Conservation (phyloP, 2,888 invertebrate species). For the Apamea anceps region DNA sequence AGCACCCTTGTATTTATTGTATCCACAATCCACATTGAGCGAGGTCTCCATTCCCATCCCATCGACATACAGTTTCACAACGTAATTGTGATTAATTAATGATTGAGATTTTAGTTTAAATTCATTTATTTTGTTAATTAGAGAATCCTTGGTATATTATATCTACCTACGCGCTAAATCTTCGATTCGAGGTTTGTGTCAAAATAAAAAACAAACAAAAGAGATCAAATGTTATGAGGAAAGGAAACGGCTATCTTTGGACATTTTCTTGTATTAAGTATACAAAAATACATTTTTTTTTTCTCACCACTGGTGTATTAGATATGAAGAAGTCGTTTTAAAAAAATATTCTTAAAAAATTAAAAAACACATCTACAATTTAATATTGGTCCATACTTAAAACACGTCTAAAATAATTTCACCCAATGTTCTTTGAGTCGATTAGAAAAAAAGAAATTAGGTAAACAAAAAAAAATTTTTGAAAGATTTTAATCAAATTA, state of each 20-base stretch:
- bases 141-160: neutral
- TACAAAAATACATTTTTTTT: neutral
- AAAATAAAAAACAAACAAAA: neutral
- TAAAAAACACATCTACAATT: neutral
- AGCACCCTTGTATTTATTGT: constrained; percentile 7
- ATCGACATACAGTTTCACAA: constrained; percentile 17
- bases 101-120: constrained; percentile 3
- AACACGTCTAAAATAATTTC: neutral
- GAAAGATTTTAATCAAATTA: neutral
- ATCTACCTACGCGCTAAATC: neutral
- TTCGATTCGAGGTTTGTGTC: neutral
- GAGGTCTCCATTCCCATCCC: constrained; percentile 33
- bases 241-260: neutral
- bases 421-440: neutral
- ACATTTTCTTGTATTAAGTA: neutral
- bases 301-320: neutral
- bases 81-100: constrained; percentile 1
- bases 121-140: neutral
- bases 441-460: neutral
- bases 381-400: neutral
- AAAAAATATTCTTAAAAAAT: neutral
- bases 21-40: constrained; percentile 21
- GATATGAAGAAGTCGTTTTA: neutral
- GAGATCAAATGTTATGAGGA: neutral
- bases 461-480: neutral